These are phyloP conservation scores for Vireo altiloquus DNA, from an alignment of 2,113 vertebrate species.

Conservation along the genomic window DNA sequence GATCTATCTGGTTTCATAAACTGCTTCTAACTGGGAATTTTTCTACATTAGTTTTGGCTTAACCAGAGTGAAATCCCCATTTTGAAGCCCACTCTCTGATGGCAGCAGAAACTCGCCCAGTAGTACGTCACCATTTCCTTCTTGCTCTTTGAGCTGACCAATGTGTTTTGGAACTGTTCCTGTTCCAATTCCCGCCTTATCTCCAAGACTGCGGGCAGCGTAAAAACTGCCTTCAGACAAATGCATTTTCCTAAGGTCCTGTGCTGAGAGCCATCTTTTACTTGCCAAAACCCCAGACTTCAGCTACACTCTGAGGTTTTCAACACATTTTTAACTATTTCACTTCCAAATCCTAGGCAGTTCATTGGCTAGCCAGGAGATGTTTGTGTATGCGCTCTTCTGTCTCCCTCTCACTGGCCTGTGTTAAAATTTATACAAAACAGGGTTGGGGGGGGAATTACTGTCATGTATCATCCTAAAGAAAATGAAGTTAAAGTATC, in stretches of 20 bases:
- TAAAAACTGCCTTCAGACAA: background rate
- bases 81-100: background rate
- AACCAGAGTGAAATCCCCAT: background rate
- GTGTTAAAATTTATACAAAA: background rate
- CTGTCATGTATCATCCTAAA: background rate
- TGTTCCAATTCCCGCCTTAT: background rate
- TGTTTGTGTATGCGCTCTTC: background rate
- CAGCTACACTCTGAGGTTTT: background rate
- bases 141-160: background rate
- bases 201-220: background rate
- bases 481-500: background rate
- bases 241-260: background rate
- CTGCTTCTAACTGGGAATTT: background rate
- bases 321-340: background rate
- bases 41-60: background rate
- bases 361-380: background rate
- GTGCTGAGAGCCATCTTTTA: background rate
- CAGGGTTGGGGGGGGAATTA: accelerated
- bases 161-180: background rate
- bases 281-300: background rate
- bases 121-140: background rate
- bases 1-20: background rate
- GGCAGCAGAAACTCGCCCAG: background rate
- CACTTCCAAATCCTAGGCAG: background rate
- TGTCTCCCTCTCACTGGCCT: background rate